Evolutionary conservation across 2,113 vertebrate genomes (phyloP), one percentile per base, ranked within the genome.

Genomic region (Prunella himalayana): DNA sequence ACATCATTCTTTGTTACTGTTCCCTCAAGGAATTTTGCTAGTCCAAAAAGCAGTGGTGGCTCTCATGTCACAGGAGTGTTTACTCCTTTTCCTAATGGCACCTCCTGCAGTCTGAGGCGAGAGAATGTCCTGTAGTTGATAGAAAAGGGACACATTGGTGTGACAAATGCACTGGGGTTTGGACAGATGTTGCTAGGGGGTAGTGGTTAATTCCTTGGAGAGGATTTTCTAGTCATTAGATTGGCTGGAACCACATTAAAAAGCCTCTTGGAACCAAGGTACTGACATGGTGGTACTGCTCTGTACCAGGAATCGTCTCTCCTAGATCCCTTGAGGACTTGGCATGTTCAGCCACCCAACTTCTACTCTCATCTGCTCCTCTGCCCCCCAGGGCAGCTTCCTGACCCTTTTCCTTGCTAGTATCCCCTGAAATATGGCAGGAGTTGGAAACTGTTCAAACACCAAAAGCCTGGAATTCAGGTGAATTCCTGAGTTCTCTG

Each of bases 391-490:
- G 0, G 10, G 20, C 33, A 21, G 22, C 60, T 35, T 17, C 41
- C 18, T 14, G 23, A 6, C 12, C 1, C 0, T 0, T 17, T 42
- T 71, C 49, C 35, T 69, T 50, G 16, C 53, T 53, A 61, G 61
- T 71, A 5, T 21, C 6, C 35, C 39, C 10, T 24, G 0, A 15
- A 28, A n/a, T 10, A 27, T 12, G 11, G 8, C 1, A 42, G 44
- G 5, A 28, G 28, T 12, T 49, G 27, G 35, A 4, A 60, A 33
- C 10, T 2, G 11, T 8, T 45, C 35, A 9, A 61, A 53, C 20
- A 2, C 0, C 0, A 18, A 37, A n/a, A 64, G 28, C 12, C 22
- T 44, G 2, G 56, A 41, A 11, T 8, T 28, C 1, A 7, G 4
- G 50, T 5, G 18, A 31, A 61, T 63, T 70, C 18, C 35, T 14